Evolutionary conservation across 2,888 invertebrate genomes (phyloP).

Genomic region (Brenthis hecate): DNA sequence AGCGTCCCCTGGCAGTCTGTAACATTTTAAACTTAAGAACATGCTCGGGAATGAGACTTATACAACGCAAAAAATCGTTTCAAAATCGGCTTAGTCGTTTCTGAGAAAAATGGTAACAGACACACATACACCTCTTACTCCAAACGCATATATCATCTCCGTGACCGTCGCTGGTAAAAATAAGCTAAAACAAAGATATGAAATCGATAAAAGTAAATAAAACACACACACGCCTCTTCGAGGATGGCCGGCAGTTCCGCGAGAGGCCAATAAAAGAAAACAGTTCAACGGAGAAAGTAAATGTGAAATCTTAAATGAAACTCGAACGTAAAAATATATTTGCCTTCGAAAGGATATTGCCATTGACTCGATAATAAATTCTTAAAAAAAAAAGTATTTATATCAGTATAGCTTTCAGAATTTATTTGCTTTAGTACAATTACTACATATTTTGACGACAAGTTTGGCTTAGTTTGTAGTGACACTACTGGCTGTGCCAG

Average conservation of each 20-base stretch:
- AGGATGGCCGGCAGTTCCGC: conserved; percentile 42
- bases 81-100: too few relatives aligned
- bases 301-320: conserved; percentile 64
- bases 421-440: too few relatives aligned
- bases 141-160: too few relatives aligned
- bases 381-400: not conserved
- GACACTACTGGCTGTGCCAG: too few relatives aligned
- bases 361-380: conserved; percentile 29
- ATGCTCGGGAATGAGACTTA: too few relatives aligned
- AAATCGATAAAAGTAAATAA: conserved; percentile 1
- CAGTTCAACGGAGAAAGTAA: conserved; percentile 62
- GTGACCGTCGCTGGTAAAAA: not conserved
- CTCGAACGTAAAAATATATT: conserved; percentile 48
- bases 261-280: conserved; percentile 55
- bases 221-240: conserved; percentile 5
- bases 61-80: too few relatives aligned
- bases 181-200: not conserved
- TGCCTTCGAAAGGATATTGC: conserved; percentile 43
- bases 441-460: too few relatives aligned
- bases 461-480: too few relatives aligned
- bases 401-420: not conserved
- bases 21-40: too few relatives aligned
- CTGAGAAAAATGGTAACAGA: too few relatives aligned
- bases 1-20: too few relatives aligned
- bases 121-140: too few relatives aligned